Evolutionary conservation across 2,113 vertebrate species (phyloP), one percentile per base, ranked within the genome.

Genomic region (Macrotis lagotis): DNA sequence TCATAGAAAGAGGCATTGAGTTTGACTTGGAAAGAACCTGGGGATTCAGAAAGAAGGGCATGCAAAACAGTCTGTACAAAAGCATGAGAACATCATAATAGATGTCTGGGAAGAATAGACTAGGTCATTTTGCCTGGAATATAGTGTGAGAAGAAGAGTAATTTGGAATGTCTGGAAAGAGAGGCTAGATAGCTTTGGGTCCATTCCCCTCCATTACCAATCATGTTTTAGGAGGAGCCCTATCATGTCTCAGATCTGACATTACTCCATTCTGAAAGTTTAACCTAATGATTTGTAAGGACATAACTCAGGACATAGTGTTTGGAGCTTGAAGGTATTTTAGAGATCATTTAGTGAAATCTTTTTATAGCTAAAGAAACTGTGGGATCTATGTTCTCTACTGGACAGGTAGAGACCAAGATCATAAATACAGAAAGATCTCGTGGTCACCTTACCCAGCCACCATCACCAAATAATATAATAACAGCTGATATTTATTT

Each of bases 361-460:
- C 31, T n/a, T 14, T 66, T 37, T 37, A 66, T 31, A 66, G 28
- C 11, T 37, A 66, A 66, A 37, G 28, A 66, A 74, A 74, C 31
- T n/a, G 37, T 3, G 11, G 14, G 37, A 74, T 74, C 37, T 74
- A 1, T 16, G n/a, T 74, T 74, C 14, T 59, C 37, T 6, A 47
- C 0, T 3, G 44, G 48, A 49, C 1, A 31, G 0, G 1, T 74
- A 89, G 28, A 0, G 19, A 22, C 2, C 6, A 2, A 2, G 24
- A 24, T 8, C 24, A 66, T 4, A 59, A 93, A 59, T 10, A 91
- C 2, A 89, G 37, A 88, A 37, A 48, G 1, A 83, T 16, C 50
- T 48, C 48, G 12, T 74, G 59, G 59, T n/a, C 31, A n/a, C 7
- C 59, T 74, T 74, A 37, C 59, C 37, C 59, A 74, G 19, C 14